Conservation (phyloP, 2,888 invertebrate genomes). For the Dione vanillae region DNA sequence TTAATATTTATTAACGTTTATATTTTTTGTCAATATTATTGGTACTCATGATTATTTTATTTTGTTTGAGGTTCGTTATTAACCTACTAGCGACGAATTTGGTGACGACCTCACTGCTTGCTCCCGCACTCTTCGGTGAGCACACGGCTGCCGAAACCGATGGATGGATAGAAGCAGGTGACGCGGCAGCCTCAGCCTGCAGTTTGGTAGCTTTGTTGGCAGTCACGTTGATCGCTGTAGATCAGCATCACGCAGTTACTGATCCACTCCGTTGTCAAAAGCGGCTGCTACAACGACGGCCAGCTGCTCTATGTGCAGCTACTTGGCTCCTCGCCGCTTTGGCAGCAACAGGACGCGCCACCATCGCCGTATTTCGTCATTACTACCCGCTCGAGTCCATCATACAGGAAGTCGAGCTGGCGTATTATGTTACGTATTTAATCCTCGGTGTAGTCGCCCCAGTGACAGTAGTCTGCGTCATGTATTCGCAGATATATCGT, state of each 20-base stretch:
- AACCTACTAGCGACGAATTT: constrained; percentile 81
- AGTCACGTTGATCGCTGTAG: constrained; percentile 76
- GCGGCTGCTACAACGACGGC: constrained; percentile 74
- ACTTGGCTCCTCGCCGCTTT: constrained; percentile 79
- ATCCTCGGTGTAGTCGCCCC: constrained; percentile 67
- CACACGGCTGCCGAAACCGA: constrained; percentile 86
- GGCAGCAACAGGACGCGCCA: constrained; percentile 67
- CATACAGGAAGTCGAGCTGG: constrained; percentile 66
- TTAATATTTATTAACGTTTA: not conserved
- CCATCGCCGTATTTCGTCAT: constrained; percentile 66
- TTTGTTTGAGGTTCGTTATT: constrained; percentile 87
- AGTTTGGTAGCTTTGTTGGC: constrained; percentile 70
- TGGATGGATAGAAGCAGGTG: constrained; percentile 83
- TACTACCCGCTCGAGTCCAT: constrained; percentile 64
- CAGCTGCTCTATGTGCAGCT: constrained; percentile 79
- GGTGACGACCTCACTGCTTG: constrained; percentile 77
- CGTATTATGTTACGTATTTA: constrained; percentile 73
- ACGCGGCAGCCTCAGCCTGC: constrained; percentile 78
- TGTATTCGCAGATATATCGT: constrained; percentile 89
- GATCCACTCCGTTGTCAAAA: constrained; percentile 82
- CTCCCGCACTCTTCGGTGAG: constrained; percentile 79
- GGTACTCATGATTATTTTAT: constrained; percentile 42
- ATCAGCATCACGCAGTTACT: constrained; percentile 83
- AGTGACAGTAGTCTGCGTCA: constrained; percentile 88
- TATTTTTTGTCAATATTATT: not conserved